Evolutionary conservation across 2,113 vertebrate genomes (phyloP).

Genomic region (Barbus barbus): DNA sequence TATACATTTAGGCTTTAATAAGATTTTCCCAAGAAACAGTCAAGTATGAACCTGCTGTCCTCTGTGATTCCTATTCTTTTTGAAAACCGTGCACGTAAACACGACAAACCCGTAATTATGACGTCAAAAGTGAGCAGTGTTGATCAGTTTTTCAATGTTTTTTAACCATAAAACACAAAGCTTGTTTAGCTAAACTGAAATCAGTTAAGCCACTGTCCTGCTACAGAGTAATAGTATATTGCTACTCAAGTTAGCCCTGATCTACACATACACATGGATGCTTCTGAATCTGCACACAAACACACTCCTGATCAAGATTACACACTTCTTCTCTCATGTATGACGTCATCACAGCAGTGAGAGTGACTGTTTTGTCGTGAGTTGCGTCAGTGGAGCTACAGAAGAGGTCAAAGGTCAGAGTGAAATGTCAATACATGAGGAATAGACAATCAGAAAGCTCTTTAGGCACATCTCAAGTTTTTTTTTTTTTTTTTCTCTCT

Average conservation of each 20-base stretch:
- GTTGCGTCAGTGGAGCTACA: neutral
- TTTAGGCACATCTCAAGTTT: neutral
- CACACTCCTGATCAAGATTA: no score
- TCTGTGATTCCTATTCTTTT: neutral
- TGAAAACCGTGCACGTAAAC: neutral
- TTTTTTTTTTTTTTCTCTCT: neutral
- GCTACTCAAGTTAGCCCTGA: neutral
- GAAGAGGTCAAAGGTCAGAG: neutral
- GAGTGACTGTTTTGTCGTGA: neutral
- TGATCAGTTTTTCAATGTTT: neutral
- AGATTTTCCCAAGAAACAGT: neutral
- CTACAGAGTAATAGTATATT: neutral
- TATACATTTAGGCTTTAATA: neutral
- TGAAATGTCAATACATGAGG: neutral
- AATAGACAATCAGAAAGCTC: neutral
- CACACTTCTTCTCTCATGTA: neutral
- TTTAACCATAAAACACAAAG: neutral
- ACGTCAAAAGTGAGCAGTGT: no score
- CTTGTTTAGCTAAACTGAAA: neutral
- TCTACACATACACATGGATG: neutral
- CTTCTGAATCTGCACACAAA: neutral
- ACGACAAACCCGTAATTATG: no score
- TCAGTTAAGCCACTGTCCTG: neutral
- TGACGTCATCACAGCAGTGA: neutral
- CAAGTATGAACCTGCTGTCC: no score